Base-by-base conservation (phyloP, 2,888 invertebrate genomes). In the Colletes collaris region DNA sequence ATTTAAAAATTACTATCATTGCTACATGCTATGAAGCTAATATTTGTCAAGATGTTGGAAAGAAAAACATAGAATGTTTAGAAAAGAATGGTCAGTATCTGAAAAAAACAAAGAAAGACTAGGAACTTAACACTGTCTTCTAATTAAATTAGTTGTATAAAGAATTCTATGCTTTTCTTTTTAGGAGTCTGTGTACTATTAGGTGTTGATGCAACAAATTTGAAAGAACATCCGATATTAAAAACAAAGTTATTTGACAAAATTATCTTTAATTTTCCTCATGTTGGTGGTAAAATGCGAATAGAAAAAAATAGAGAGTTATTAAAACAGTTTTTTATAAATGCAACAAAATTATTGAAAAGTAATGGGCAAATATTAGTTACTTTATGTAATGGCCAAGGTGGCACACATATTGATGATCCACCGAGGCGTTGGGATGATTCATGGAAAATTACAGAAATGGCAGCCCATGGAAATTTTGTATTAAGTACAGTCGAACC, bases 261-360 rank as follows among this genome's bases (percentile, higher is more conserved):
- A 86, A 93, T 95, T 53, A 92, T 95, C 67, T 95, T 95, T 91
- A 95, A 95, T 87, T 95, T 95, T 87, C 95, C 95, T 8, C 95
- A 95, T 89, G 93, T 93, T 55, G 95, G 95, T 49, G 95, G 95
- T 7, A 95, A 95, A 91, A 95, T 95, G 90, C 94, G 95, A 87
- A 93, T 95, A 72, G 93, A 94, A 84, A 93, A 93, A 70, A 95
- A 95, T 89, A 93, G 95, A 74, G 90, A 93, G 46, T 91, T 95
- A 35, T 89, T 95, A 4, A 90, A 88, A 71, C 90, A 92, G 55
- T 95, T 94, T 90, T 94, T 95, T 83, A 70, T 84, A 49, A 94
- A 93, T 81, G 93, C 93, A 56, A 86, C 85, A 46, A 76, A 91
- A 63, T 91, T 93, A 82, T 92, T 94, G 62, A 73, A 84, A 74